phyloP scores from a whole-genome alignment of 1,140 invertebrate species.

The Mya arenaria region DNA sequence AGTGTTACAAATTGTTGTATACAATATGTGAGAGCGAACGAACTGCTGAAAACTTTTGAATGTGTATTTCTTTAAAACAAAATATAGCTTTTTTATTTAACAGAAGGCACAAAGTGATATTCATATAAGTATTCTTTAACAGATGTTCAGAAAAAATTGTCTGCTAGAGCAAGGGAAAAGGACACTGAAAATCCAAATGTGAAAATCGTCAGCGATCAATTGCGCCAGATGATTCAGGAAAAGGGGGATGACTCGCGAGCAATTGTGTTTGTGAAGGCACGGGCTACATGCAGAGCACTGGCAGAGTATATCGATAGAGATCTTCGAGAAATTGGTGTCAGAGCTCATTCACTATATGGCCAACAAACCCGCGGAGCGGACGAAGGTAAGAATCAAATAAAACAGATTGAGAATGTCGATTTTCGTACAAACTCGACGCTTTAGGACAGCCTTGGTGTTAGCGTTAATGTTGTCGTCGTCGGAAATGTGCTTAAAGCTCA shows the following conservation, averaged over 20 bases:
- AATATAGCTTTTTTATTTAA: neutral
- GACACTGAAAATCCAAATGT: slow-evolving; percentile 28
- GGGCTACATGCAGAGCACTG: slow-evolving; percentile 29
- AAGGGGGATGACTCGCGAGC: slow-evolving; percentile 22
- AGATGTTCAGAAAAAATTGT: slow-evolving; percentile 4
- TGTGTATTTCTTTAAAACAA: neutral
- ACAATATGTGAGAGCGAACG: neutral
- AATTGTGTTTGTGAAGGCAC: slow-evolving; percentile 26
- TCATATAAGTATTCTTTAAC: neutral
- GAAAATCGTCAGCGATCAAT: neutral
- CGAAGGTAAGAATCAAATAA: no score
- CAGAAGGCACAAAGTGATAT: neutral
- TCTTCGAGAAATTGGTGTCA: neutral
- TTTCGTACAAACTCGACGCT: no score
- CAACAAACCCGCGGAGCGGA: slow-evolving; percentile 1
- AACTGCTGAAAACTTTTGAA: neutral
- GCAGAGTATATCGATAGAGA: neutral
- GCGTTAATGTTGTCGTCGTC: no score
- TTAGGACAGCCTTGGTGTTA: no score
- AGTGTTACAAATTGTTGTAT: neutral
- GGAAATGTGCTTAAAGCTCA: no score
- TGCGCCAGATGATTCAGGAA: neutral
- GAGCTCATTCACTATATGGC: neutral
- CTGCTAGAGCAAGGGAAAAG: neutral
- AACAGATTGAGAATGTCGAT: no score